Evolutionary conservation across 2,113 vertebrate species (phyloP).

Genomic region (Cepphus grylle): DNA sequence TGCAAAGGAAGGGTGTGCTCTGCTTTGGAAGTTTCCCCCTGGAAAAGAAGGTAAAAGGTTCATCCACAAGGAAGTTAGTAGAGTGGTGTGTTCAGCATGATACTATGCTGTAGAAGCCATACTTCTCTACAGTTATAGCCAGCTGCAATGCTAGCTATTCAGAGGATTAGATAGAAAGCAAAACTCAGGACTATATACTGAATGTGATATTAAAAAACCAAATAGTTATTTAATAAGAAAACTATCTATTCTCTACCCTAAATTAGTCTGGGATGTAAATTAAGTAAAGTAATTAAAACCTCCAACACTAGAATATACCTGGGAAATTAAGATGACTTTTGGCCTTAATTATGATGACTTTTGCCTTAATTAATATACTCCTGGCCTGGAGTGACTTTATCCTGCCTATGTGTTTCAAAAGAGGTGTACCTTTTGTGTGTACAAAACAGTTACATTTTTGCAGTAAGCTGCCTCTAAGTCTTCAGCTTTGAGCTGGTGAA

Average conservation of each 20-base stretch:
- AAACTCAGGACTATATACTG: background rate
- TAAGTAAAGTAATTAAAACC: background rate
- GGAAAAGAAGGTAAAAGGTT: conserved; percentile 39
- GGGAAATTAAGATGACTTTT: background rate
- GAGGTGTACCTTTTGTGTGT: background rate
- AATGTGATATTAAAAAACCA: background rate
- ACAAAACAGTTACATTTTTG: background rate
- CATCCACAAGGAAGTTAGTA: background rate
- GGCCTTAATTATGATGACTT: background rate
- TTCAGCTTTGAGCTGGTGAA: background rate
- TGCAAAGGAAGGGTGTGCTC: conserved; percentile 26
- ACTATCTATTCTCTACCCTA: background rate
- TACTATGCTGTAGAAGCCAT: background rate
- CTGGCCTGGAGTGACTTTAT: background rate
- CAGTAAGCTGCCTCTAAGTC: background rate
- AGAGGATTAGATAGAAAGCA: background rate
- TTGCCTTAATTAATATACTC: background rate
- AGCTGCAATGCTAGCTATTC: background rate
- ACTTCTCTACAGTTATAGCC: background rate
- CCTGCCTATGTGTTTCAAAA: background rate
- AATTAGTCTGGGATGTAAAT: background rate
- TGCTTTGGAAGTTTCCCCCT: background rate
- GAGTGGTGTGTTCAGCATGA: background rate
- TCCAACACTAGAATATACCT: background rate
- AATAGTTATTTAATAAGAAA: background rate